Base-by-base conservation (phyloP, 2,888 invertebrate species). In the Dinocampus coccinellae region DNA sequence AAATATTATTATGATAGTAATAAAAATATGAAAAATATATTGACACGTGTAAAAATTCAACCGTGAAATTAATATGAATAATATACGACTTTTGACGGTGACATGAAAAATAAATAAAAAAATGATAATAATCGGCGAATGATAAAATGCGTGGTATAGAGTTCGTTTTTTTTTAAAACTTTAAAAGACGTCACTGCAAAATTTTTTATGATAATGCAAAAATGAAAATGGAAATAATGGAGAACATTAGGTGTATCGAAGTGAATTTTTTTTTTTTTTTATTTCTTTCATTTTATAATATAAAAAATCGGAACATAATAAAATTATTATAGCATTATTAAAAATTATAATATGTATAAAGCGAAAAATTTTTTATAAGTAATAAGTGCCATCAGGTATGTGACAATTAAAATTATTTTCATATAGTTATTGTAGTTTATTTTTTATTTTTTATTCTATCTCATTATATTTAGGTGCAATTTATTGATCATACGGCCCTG, bases 401-500 rank as follows among this genome's bases (percentile, higher is more conserved):
- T n/a, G 1, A 39, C n/a, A 3, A 3, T 2, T 39, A n/a, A n/a
- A n/a, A n/a, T n/a, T n/a, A n/a, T n/a, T n/a, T n/a, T n/a, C n/a
- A n/a, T n/a, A n/a, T n/a, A n/a, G 7, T 4, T 29, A 29, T 29
- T 29, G 29, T 3, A 7, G 29, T 4, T 4, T 29, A 29, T 4
- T 4, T 4, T 29, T 29, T 29, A 29, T 29, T 29, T 29, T 29
- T 29, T 29, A 29, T 29, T 3, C 29, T 29, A 4, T 29, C 3
- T 29, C 3, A 7, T 4, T 29, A 29, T 13, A 16, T 16, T n/a
- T 42, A 47, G 47, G n/a, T 47, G 47, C 16, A 16, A 16, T 55
- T 64, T 42, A 11, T 33, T 13, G n/a, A 39, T 61, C 20, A 61
- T 55, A 64, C 34, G 47, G 57, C 65, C 58, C 70, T 70, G 70